Percentiles rank a stretch among this genome's conserved stretches.
Conservation (phyloP, 2,113 vertebrate species). For the Embiotoca jacksoni region DNA sequence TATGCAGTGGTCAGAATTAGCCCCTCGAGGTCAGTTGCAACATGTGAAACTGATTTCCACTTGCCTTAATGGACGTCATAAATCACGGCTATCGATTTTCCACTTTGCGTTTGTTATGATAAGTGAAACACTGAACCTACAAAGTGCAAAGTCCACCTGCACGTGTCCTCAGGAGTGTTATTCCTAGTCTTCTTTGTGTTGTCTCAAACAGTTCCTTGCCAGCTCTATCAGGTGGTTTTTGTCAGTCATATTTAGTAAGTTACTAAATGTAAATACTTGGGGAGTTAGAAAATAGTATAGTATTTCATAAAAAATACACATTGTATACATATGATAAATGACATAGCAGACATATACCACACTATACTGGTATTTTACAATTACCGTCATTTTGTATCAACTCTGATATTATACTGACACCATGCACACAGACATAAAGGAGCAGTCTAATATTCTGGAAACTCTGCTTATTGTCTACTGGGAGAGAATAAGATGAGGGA, state of each 20-base stretch:
- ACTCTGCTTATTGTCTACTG: no score
- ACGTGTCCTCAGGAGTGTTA: not conserved
- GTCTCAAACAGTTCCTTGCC: not conserved
- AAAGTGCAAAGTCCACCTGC: conserved; percentile 41
- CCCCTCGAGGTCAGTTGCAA: not conserved
- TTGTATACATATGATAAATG: no score
- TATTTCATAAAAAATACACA: no score
- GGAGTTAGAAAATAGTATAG: no score
- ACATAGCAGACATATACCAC: no score
- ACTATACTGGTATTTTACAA: no score
- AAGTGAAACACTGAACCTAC: not conserved
- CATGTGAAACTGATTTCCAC: conserved; percentile 7
- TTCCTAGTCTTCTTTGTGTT: conserved; percentile 17
- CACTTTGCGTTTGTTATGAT: conserved; percentile 10
- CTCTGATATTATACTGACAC: not conserved
- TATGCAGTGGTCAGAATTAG: not conserved
- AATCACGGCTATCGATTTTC: conserved; percentile 39
- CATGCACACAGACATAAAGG: not conserved
- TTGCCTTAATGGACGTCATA: conserved; percentile 11
- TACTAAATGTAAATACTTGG: no score
- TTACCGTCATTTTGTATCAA: no score
- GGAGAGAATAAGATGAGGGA: no score
- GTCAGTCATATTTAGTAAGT: not conserved
- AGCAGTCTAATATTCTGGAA: not conserved
- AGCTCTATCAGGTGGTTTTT: not conserved